Conservation (phyloP, 2,797 vertebrate species). For the Gallinago solitaria region DNA sequence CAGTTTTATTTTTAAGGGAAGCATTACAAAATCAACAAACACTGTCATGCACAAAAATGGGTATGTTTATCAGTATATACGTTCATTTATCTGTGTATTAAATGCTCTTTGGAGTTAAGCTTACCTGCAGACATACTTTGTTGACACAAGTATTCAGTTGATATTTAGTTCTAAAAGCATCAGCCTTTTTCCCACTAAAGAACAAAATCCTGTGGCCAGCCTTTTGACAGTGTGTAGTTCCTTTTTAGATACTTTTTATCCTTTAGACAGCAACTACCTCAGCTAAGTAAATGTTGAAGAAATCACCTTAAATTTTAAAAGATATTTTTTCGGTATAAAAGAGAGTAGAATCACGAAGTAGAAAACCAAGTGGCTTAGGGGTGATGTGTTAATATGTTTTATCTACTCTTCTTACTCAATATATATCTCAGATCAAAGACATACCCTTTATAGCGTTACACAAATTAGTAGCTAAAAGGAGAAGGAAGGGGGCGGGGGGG, state of each 20-base stretch:
- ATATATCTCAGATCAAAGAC: background rate
- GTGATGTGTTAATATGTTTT: background rate
- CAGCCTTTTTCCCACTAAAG: background rate
- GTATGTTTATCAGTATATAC: background rate
- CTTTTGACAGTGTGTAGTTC: background rate
- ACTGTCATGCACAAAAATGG: background rate
- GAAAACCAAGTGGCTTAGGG: background rate
- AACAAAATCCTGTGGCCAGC: background rate
- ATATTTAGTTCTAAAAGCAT: background rate
- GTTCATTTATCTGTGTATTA: background rate
- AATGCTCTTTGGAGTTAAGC: background rate
- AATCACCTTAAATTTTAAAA: background rate
- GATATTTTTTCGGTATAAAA: background rate
- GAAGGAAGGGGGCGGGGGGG: background rate
- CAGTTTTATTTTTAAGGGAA: background rate
- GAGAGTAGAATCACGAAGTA: background rate
- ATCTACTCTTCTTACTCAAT: background rate
- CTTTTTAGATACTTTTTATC: background rate
- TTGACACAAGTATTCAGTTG: background rate
- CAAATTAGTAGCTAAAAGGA: background rate
- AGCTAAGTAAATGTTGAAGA: background rate
- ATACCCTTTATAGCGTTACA: background rate
- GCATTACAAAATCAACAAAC: background rate
- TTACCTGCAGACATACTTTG: background rate
- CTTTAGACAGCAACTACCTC: background rate